phyloP scores from a whole-genome alignment of 2,888 invertebrate genomes.

The Xanthorhoe spadicearia region DNA sequence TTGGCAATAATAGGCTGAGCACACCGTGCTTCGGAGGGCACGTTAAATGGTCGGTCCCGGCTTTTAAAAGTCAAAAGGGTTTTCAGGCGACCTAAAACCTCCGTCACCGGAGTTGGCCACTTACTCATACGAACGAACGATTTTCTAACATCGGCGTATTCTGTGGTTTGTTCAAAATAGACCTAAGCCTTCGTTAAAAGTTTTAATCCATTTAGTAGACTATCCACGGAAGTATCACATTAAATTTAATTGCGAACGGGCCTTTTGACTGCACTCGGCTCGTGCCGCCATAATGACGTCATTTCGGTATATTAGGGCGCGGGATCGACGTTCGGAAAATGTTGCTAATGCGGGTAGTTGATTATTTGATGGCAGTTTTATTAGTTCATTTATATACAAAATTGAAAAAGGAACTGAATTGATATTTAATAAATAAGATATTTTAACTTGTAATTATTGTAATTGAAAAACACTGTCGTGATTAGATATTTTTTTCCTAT shows the following conservation, averaged over 20 bases:
- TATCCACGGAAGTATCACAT: conserved; percentile 36
- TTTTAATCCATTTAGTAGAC: neutral
- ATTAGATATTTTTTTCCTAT: no score
- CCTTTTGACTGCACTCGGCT: conserved; percentile 41
- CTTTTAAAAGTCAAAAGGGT: no score
- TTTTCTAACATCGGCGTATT: no score
- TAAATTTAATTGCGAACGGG: conserved; percentile 47
- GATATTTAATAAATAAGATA: neutral
- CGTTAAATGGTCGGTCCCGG: no score
- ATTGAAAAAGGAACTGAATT: neutral
- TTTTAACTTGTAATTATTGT: neutral
- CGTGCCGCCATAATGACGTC: conserved; percentile 42
- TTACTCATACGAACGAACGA: no score
- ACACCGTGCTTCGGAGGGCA: no score
- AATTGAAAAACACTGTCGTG: neutral
- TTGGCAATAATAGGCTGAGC: no score
- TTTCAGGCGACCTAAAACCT: no score
- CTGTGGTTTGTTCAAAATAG: neutral
- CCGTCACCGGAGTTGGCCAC: no score
- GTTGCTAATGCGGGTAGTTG: neutral
- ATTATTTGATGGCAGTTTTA: neutral
- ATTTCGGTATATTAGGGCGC: conserved; percentile 37
- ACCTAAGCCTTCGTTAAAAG: neutral
- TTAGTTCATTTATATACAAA: neutral
- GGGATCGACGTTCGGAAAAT: conserved; percentile 21